phyloP scores from a whole-genome alignment of 37 sponge, comb jelly and placozoan genomes.

The Chondrosia reniformis region DNA sequence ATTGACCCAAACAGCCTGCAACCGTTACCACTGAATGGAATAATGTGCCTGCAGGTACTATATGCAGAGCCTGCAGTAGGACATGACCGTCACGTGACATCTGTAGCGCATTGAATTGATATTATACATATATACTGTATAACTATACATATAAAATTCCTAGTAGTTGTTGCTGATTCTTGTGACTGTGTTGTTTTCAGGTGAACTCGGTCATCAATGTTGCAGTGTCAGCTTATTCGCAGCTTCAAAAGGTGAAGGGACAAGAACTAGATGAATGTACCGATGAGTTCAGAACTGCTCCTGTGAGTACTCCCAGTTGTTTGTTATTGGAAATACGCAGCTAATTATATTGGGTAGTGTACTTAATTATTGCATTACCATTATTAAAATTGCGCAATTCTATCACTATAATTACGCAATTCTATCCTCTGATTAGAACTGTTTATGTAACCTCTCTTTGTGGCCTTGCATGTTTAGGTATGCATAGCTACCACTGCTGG shows the following conservation, averaged over 20 bases:
- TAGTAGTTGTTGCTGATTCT: no score
- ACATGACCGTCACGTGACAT: background rate
- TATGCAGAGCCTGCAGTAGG: no score
- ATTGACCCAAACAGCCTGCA: constrained; percentile 1
- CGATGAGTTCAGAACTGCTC: background rate
- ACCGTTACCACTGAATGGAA: background rate
- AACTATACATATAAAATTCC: background rate
- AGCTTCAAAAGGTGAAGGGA: constrained; percentile 53
- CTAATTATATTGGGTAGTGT: no score
- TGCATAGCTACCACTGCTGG: no score
- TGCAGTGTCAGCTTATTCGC: constrained; percentile 47
- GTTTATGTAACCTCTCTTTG: no score
- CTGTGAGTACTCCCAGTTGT: background rate
- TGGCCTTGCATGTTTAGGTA: no score
- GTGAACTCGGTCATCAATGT: constrained; percentile 63
- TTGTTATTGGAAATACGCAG: no score
- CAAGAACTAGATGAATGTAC: constrained; percentile 31
- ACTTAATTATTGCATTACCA: no score
- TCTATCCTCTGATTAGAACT: no score
- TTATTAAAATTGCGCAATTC: no score
- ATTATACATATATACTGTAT: background rate
- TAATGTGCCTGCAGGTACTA: constrained; percentile 4
- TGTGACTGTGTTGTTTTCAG: constrained; percentile 19
- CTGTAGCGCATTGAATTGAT: background rate
- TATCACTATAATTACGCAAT: no score